These are phyloP conservation scores for Bryconaethiops microstoma DNA, from an alignment of 2,797 vertebrate genomes.

Conservation along the genomic window DNA sequence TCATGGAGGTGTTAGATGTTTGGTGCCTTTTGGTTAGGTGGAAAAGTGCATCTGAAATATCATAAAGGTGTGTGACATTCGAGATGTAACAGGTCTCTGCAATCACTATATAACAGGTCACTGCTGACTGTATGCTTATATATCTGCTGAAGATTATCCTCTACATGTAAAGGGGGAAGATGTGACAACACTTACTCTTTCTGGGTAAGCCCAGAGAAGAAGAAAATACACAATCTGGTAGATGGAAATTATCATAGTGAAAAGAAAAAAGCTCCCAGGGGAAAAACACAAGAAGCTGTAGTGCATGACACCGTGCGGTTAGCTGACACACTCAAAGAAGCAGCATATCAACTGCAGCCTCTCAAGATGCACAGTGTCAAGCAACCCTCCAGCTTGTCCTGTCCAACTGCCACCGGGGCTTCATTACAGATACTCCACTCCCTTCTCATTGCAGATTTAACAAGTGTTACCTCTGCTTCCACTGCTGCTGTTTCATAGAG, in stretches of 20 bases:
- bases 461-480: slow-evolving; percentile 14
- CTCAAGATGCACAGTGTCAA: slow-evolving; percentile 24
- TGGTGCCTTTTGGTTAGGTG: neutral
- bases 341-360: slow-evolving; percentile 24
- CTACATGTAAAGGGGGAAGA: slow-evolving; percentile 8
- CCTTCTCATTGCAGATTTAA: slow-evolving; percentile 33
- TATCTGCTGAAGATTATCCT: slow-evolving; percentile 20
- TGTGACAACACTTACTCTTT: neutral
- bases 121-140: slow-evolving; percentile 1
- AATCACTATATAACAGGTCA: neutral
- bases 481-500: neutral
- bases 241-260: slow-evolving; percentile 6
- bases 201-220: slow-evolving; percentile 18
- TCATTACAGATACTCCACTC: slow-evolving; percentile 25
- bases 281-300: slow-evolving; percentile 11
- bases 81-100: neutral
- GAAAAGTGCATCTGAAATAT: neutral
- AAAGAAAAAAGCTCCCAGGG: slow-evolving; percentile 3
- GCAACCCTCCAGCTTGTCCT: slow-evolving; percentile 29
- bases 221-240: slow-evolving; percentile 2
- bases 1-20: neutral
- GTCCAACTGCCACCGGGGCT: slow-evolving; percentile 22
- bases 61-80: neutral
- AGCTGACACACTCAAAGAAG: slow-evolving; percentile 32
- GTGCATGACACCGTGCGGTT: slow-evolving; percentile 31